Base-by-base conservation (phyloP, 2,797 vertebrate species). In the Selene dorsalis region DNA sequence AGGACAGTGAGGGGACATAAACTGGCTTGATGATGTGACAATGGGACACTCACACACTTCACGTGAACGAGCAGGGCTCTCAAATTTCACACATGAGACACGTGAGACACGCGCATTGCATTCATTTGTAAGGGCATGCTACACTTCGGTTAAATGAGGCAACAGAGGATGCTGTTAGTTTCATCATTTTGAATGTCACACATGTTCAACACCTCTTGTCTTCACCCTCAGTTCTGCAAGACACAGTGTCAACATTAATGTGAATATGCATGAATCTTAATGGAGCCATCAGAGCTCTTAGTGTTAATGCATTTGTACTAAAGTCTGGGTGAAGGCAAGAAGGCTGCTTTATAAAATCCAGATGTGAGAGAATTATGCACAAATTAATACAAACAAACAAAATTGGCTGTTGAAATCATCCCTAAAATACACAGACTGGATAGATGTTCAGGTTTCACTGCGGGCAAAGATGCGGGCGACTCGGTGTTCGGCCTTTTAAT, bases 211-310 rank as follows among this genome's bases (percentile, higher is more conserved):
- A 32, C 64, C 64, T 84, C 78, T 24, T 17, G 66, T 64, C 13
- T 73, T 83, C 82, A 65, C 77, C 60, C 59, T 69, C 70, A 79
- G 20, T 80, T 66, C 32, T n/a, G 17, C 41, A 24, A 58, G 10
- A 38, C 39, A 28, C 32, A 39, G 48, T 56, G 61, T 69, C 69
- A 32, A 11, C 48, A 5, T 61, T 72, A 84, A 82, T 72, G 64
- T n/a, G 45, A 69, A 52, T 17, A 47, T 28, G 69, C 69, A 80
- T 14, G 78, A 79, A 4, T 17, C 48, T 72, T 77, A 84, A 84
- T 57, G 77, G 63, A 75, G 47, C 77, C 69, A 61, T 73, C 74
- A 0, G 80, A 58, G 75, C 45, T 77, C 2, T 10, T 3, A 47
- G 22, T 52, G 72, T 75, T 79, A 59, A 66, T 61, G 57, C 3